Conservation (phyloP, 2,113 vertebrate genomes). For the Siniperca knerii region DNA sequence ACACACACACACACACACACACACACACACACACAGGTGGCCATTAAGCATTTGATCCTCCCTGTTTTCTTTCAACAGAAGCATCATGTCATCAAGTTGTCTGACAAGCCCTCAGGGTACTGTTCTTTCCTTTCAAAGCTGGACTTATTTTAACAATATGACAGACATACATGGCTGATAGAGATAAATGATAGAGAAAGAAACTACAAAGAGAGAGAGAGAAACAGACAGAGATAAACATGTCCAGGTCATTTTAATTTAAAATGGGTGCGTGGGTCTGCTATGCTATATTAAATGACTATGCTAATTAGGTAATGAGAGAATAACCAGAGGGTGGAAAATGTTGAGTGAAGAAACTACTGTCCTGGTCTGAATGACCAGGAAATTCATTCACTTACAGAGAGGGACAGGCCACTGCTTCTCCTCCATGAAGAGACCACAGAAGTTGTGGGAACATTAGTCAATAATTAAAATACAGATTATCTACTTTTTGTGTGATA, state of each 20-base stretch:
- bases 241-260: slow-evolving; percentile 37
- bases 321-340: slow-evolving; percentile 23
- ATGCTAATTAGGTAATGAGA: slow-evolving; percentile 40
- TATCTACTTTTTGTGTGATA: not conserved
- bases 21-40: slow-evolving; percentile 55
- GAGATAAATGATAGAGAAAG: slow-evolving; percentile 40
- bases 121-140: slow-evolving; percentile 52
- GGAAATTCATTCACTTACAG: not conserved
- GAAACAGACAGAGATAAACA: not conserved
- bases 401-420: not conserved
- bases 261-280: slow-evolving; percentile 39
- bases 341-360: slow-evolving; percentile 25
- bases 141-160: slow-evolving; percentile 48
- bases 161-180: slow-evolving; percentile 51
- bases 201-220: slow-evolving; percentile 6
- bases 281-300: slow-evolving; percentile 37
- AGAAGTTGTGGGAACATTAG: not conserved
- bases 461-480: not conserved
- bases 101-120: slow-evolving; percentile 69
- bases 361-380: slow-evolving; percentile 7
- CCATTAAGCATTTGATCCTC: slow-evolving; percentile 70
- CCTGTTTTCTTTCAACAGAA: slow-evolving; percentile 63
- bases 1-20: slow-evolving; percentile 26
- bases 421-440: not conserved
- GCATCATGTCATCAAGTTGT: slow-evolving; percentile 70